A percentile compares a stretch with the other conserved stretches of the same genome.
Evolutionary conservation across 1,140 invertebrate species (phyloP).

Genomic region (Formica exsecta): DNA sequence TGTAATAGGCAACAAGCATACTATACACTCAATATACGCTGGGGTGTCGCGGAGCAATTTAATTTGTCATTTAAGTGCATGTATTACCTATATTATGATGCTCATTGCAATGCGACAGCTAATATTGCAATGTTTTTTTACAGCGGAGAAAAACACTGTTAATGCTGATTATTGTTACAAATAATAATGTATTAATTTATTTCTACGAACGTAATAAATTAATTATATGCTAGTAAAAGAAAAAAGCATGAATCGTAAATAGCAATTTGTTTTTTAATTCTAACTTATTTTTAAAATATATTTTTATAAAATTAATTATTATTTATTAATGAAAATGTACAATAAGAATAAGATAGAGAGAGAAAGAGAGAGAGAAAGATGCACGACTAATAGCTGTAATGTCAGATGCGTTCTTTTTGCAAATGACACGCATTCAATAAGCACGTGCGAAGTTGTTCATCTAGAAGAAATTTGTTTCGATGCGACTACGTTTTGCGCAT

Average conservation of each 20-base stretch:
- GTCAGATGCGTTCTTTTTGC: not conserved
- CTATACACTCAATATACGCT: constrained; percentile 66
- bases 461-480: constrained; percentile 73
- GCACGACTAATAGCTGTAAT: not conserved
- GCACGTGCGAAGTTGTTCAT: constrained; percentile 66
- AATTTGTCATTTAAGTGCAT: constrained; percentile 72
- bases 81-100: constrained; percentile 52
- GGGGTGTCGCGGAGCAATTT: constrained; percentile 68
- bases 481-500: constrained; percentile 64
- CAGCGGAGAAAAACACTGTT: constrained; percentile 9
- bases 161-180: constrained; percentile 1
- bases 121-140: constrained; percentile 50
- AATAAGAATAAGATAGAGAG: too few species aligned
- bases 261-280: not conserved
- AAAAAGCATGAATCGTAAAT: not conserved
- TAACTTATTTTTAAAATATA: too few species aligned
- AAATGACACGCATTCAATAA: not conserved
- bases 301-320: constrained; percentile 14
- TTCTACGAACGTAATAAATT: constrained; percentile 23
- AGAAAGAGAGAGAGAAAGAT: not conserved
- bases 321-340: not conserved
- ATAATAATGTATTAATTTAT: constrained; percentile 37
- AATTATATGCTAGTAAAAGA: constrained; percentile 6
- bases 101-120: constrained; percentile 27
- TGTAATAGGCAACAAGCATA: constrained; percentile 73